Conservation (phyloP, 1,140 invertebrate species). For the Philaenus spumarius region DNA sequence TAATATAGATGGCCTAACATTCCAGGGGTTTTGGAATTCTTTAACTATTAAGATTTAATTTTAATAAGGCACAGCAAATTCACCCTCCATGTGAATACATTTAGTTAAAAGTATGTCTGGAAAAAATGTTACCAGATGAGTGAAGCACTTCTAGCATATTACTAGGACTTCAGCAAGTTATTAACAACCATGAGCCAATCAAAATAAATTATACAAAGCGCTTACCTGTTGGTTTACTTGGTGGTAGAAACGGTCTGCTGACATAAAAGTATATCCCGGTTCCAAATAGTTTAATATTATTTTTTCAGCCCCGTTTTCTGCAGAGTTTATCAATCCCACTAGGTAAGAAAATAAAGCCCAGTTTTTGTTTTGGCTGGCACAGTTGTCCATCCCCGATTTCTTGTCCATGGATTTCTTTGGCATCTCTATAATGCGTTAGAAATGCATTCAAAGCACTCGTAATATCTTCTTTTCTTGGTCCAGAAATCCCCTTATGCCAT, state of each 20-base stretch:
- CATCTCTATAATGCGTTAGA: slow-evolving; percentile 4
- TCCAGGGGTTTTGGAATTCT: too few relatives aligned
- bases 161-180: too few relatives aligned
- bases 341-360: slow-evolving; percentile 22
- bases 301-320: slow-evolving; percentile 26
- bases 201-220: not conserved
- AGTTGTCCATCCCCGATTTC: not conserved
- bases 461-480: slow-evolving; percentile 30
- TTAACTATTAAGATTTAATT: too few relatives aligned
- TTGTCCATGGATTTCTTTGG: slow-evolving; percentile 24
- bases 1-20: too few relatives aligned
- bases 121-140: too few relatives aligned
- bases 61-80: too few relatives aligned
- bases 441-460: slow-evolving; percentile 20
- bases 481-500: slow-evolving; percentile 16
- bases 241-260: slow-evolving; percentile 34
- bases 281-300: slow-evolving; percentile 29
- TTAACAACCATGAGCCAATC: too few relatives aligned
- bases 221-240: slow-evolving; percentile 23
- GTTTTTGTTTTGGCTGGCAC: slow-evolving; percentile 25
- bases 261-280: slow-evolving; percentile 33
- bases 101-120: too few relatives aligned
- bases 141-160: too few relatives aligned
- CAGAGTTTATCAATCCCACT: slow-evolving; percentile 17
- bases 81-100: too few relatives aligned